Evolutionary conservation across 2,113 vertebrate species (phyloP).

Genomic region (Cygnus buccinator): DNA sequence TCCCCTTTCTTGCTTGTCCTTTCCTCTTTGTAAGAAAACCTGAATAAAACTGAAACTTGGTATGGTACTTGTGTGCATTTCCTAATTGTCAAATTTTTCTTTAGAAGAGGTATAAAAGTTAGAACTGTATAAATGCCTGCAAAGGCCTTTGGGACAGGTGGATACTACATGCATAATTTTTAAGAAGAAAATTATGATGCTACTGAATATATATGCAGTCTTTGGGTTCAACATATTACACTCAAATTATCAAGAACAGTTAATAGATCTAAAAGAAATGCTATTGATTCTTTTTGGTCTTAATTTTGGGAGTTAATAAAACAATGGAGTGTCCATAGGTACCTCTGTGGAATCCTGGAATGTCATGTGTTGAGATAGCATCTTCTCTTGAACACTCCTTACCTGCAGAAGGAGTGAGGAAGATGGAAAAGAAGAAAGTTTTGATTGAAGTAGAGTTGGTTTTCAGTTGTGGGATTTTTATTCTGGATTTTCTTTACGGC

Average conservation of each 20-base stretch:
- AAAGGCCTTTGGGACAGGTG: neutral
- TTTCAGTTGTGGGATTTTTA: neutral
- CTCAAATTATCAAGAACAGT: neutral
- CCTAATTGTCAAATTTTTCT: neutral
- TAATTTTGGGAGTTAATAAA: neutral
- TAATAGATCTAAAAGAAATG: neutral
- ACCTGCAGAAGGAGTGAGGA: neutral
- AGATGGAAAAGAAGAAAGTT: neutral
- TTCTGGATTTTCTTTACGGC: neutral
- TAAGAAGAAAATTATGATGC: neutral
- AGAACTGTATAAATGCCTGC: neutral
- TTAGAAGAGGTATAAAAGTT: neutral
- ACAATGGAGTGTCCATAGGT: neutral
- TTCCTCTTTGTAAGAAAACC: neutral
- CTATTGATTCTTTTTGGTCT: neutral
- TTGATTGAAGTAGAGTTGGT: neutral
- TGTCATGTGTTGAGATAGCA: neutral
- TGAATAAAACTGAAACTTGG: neutral
- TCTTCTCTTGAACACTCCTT: neutral
- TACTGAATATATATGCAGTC: fast-evolving
- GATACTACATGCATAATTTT: neutral
- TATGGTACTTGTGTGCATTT: neutral
- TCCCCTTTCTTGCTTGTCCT: neutral
- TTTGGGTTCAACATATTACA: neutral
- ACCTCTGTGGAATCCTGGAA: neutral